These are phyloP conservation scores for Apodemus speciosus DNA, from an alignment of 2,113 vertebrate genomes.

Conservation along the genomic window DNA sequence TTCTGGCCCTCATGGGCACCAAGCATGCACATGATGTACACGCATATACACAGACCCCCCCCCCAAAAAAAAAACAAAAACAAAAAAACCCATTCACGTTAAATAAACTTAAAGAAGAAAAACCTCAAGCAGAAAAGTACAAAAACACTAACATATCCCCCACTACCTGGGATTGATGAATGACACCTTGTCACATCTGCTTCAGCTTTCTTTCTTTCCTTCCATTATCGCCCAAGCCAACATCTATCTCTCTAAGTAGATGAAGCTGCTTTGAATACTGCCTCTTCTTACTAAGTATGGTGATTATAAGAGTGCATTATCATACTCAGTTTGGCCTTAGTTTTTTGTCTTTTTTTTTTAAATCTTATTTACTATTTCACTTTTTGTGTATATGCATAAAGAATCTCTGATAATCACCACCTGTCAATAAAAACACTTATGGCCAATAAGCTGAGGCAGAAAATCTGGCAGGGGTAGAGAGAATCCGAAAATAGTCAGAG, in stretches of 20 bases:
- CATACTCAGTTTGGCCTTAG: background rate
- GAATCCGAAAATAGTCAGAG: too few relatives aligned
- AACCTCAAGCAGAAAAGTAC: background rate
- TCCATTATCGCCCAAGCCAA: background rate
- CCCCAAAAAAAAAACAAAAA: too few relatives aligned
- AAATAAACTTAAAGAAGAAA: background rate
- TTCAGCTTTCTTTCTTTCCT: background rate
- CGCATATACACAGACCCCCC: background rate
- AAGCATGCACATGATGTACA: background rate
- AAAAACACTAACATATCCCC: accelerated
- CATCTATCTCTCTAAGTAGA: background rate
- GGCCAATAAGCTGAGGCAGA: too few relatives aligned
- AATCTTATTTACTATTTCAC: background rate
- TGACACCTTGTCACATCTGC: too few relatives aligned
- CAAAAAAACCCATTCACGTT: too few relatives aligned
- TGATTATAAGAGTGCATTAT: background rate
- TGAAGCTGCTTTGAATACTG: background rate
- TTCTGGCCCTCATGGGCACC: background rate
- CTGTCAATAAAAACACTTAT: too few relatives aligned
- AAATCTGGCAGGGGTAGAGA: too few relatives aligned
- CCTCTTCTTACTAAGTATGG: background rate
- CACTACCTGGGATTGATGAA: accelerated
- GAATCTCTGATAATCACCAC: too few relatives aligned
- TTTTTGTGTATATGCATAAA: background rate
- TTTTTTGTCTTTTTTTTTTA: background rate